Evolutionary conservation across 2,888 invertebrate genomes (phyloP).

Genomic region (Dexiosoma caninum): DNA sequence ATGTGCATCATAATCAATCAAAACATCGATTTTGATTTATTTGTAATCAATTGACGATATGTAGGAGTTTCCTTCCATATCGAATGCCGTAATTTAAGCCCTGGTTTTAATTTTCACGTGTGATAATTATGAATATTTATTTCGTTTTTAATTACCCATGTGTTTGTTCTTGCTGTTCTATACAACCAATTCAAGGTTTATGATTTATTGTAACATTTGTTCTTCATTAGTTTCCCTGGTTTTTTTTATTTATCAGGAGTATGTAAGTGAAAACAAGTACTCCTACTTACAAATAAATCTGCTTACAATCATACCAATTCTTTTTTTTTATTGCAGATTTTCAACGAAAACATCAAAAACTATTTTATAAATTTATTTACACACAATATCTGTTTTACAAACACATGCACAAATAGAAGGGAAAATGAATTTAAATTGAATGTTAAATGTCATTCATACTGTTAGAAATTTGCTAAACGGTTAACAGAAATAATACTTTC

Average conservation of each 20-base stretch:
- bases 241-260: slow-evolving; percentile 41
- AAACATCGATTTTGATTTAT: too few species aligned
- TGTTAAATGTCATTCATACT: slow-evolving; percentile 30
- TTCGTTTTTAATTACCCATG: slow-evolving; percentile 46
- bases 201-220: slow-evolving; percentile 11
- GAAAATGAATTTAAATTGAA: too few species aligned
- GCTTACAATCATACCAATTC: neutral
- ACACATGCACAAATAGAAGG: too few species aligned
- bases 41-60: too few species aligned
- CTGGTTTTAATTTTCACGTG: neutral
- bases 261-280: slow-evolving; percentile 16
- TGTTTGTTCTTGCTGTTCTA: too few species aligned
- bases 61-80: too few species aligned
- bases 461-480: slow-evolving; percentile 61
- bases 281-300: neutral
- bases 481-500: slow-evolving; percentile 57
- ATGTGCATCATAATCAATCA: too few species aligned
- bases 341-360: neutral
- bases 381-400: neutral
- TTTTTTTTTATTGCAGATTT: neutral
- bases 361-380: neutral
- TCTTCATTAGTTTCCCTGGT: slow-evolving; percentile 20
- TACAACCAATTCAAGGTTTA: slow-evolving; percentile 33
- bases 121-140: neutral
- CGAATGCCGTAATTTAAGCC: too few species aligned